These are phyloP conservation scores for Trachelus tabidus DNA, from an alignment of 2,888 invertebrate species.

Conservation along the genomic window DNA sequence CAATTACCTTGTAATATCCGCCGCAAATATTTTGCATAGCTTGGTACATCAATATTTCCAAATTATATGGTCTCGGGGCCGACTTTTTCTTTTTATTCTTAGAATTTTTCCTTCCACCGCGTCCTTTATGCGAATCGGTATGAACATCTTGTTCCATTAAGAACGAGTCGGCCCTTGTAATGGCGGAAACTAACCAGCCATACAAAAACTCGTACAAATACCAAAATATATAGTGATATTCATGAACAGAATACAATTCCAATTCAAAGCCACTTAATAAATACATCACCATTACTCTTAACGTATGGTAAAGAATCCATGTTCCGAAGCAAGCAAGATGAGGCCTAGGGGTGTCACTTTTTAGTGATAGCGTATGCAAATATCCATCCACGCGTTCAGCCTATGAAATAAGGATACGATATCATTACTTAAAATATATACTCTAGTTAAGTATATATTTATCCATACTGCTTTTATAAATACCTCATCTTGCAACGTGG, in stretches of 20 bases:
- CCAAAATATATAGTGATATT: conserved; percentile 97
- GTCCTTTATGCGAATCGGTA: conserved; percentile 64
- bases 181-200: conserved; percentile 92
- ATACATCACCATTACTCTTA: conserved; percentile 93
- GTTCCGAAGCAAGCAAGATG: conserved; percentile 90
- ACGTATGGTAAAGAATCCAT: conserved; percentile 95
- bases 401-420: conserved; percentile 65
- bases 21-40: conserved; percentile 95
- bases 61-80: conserved; percentile 77
- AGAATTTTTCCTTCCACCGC: conserved; percentile 66
- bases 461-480: conserved; percentile 13
- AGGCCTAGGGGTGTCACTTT: conserved; percentile 76
- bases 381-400: conserved; percentile 91
- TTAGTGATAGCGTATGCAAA: conserved; percentile 77
- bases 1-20: conserved; percentile 87
- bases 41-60: conserved; percentile 89
- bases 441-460: conserved; percentile 19
- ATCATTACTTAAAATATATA: conserved; percentile 12
- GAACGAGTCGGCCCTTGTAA: conserved; percentile 89
- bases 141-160: conserved; percentile 80
- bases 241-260: conserved; percentile 95
- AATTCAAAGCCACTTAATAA: conserved; percentile 94
- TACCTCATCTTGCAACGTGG: conserved; percentile 92
- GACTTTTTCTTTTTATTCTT: conserved; percentile 78
- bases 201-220: conserved; percentile 95